Evolutionary conservation across 2,888 invertebrate species (phyloP), one percentile per base, ranked within the genome.

Genomic region (Gonocerus acuteangulatus): DNA sequence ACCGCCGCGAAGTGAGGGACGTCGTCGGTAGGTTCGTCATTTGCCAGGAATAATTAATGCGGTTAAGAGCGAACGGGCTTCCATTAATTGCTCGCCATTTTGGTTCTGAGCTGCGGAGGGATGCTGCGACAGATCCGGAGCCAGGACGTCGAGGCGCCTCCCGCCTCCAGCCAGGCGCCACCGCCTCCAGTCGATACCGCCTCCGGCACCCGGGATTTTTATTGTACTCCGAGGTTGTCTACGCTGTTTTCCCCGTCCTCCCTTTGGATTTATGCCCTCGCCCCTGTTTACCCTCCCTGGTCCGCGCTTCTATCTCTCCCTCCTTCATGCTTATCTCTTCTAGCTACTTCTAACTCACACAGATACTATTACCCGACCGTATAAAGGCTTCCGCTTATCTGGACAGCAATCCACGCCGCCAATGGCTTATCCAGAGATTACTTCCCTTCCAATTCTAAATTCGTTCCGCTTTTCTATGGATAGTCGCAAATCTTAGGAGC

Each of bases 91-190:
- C n/a, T 47, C 44, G 22, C 58, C 47, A 58, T 19, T 44, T 36
- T 59, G 32, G 16, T 59, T 16, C 42, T 11, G 44, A 19, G 45
- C 1, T 21, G 44, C 42, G 23, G 22, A 22, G 54, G 54, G 54
- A 44, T 54, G 54, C 51, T 51, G 51, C 51, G 51, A 51, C 51
- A 51, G 51, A 51, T 51, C 51, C 34, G 51, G 54, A 22, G 54
- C 54, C 54, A 22, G 54, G 54, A 54, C 54, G 54, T 54, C 54
- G 39, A 22, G 54, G 54, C 54, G 39, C 54, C 54, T 32, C 22
- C 44, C 54, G 54, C 54, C 54, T n/a, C 44, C 42, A 11, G 34
- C 36, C 32, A 18, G 34, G 34, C 51, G 51, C 34, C 51, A 34
- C 51, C 51, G 27, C 16, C 16, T 3, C 36, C 19, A 34, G 34